Conservation (phyloP, 2,113 vertebrate species). For the Scartelaos histophorus region DNA sequence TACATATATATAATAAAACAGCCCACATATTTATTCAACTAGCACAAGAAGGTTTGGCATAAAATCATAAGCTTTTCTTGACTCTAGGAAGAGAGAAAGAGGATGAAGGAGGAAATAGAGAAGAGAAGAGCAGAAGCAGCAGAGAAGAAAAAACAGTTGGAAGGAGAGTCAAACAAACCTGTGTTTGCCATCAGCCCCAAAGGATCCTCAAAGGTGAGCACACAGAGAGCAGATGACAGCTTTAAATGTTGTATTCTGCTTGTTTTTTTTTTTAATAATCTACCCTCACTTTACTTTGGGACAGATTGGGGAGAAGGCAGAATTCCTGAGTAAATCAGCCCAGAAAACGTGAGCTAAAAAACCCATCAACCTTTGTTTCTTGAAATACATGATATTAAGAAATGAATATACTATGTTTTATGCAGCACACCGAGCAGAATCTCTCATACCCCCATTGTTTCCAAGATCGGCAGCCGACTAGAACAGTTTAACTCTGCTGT, state of each 20-base stretch:
- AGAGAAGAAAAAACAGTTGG: constrained; percentile 93
- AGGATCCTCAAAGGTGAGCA: constrained; percentile 89
- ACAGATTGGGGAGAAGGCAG: constrained; percentile 93
- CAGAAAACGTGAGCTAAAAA: constrained; percentile 86
- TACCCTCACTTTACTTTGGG: constrained; percentile 5
- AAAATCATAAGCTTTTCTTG: no score
- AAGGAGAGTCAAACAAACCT: constrained; percentile 81
- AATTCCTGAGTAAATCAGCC: constrained; percentile 91
- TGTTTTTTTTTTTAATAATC: not conserved
- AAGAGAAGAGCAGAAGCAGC: constrained; percentile 92
- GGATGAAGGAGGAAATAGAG: constrained; percentile 95
- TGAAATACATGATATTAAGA: not conserved
- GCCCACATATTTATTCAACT: no score
- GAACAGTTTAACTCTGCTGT: constrained; percentile 92
- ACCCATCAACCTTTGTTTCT: not conserved
- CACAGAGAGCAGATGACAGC: not conserved
- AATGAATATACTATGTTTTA: not conserved
- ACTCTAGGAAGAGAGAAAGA: constrained; percentile 90
- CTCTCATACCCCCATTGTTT: constrained; percentile 84
- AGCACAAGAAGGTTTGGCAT: no score
- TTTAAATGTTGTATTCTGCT: not conserved
- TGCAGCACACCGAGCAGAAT: constrained; percentile 80
- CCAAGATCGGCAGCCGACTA: constrained; percentile 92
- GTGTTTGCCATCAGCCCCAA: constrained; percentile 88
- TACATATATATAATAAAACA: no score